These are phyloP conservation scores for Galaxea fascicularis DNA, from an alignment of 92 coral and sea anemone species.

Conservation along the genomic window DNA sequence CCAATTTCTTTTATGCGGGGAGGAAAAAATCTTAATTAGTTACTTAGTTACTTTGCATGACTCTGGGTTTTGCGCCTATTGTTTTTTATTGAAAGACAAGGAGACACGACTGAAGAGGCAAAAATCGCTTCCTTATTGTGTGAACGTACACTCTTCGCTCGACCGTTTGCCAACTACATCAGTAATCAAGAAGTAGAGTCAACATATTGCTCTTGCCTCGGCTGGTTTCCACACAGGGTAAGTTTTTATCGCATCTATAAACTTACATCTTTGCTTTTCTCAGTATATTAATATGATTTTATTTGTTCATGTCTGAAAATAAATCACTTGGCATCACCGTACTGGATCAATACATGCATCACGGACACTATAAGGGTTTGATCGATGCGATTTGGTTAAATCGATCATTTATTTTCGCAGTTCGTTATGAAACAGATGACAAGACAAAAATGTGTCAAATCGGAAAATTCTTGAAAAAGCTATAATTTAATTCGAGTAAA, in stretches of 20 bases:
- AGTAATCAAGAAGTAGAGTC: background rate
- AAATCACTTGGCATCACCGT: background rate
- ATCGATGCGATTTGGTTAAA: background rate
- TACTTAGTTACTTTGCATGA: background rate
- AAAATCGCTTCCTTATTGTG: background rate
- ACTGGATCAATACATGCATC: background rate
- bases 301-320: background rate
- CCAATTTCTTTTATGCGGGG: background rate
- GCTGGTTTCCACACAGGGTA: slow-evolving; percentile 12
- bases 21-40: background rate
- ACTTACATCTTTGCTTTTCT: background rate
- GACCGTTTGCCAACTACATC: too few species aligned
- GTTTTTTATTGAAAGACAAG: background rate
- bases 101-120: background rate
- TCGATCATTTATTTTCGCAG: background rate
- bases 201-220: background rate
- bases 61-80: background rate
- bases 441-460: background rate
- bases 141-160: background rate
- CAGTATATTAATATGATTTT: background rate
- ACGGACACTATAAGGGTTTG: background rate
- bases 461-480: too few species aligned
- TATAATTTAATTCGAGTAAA: background rate
- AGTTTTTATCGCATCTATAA: background rate
- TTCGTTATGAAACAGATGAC: background rate